Base-by-base conservation (phyloP, 2,888 invertebrate species). In the Operophtera brumata region DNA sequence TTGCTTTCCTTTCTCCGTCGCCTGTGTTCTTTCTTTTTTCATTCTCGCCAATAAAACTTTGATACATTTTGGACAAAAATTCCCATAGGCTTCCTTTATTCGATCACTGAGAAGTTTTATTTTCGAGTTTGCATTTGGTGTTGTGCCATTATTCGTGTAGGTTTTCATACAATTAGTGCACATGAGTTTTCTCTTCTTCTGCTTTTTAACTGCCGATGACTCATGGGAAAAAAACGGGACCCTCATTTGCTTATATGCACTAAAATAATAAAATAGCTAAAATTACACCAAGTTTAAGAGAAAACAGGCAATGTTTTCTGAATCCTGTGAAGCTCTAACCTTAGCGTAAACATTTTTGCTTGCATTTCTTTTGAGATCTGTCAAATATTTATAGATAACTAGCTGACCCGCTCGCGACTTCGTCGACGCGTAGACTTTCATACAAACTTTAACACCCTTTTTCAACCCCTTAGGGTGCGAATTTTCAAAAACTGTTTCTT, bases 181-280 rank as follows among this genome's bases (percentile, higher is more conserved):
- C 45, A 77, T 73, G 0, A 75, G 48, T 55, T 73, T 81, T 44
- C 76, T 72, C 54, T 79, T 82, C 50, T 75, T 78, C 14, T 64
- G 64, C 55, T 73, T 75, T 34, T 75, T 78, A 0, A 62, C 28
- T 26, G 51, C 51, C 46, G 69, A 30, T 66, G 44, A 56, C 11
- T 77, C 75, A 83, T 61, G 82, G 77, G 76, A 84, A 83, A 86
- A 86, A 84, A 84, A 85, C 75, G 86, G 86, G 58, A 86, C 61
- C 64, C 69, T 82, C 61, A 81, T 68, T n/a, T 66, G 57, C 62
- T 69, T 75, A 26, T 78, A 70, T 1, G 73, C 57, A 52, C 84
- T 86, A 71, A 46, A 78, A 77, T 8, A 32, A 32, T 2, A 41
- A 28, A 11, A 41, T 10, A 9, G 1, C n/a, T 25, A n/a, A 12